phyloP scores from a whole-genome alignment of 2,888 invertebrate species.

The Apeira syringaria region DNA sequence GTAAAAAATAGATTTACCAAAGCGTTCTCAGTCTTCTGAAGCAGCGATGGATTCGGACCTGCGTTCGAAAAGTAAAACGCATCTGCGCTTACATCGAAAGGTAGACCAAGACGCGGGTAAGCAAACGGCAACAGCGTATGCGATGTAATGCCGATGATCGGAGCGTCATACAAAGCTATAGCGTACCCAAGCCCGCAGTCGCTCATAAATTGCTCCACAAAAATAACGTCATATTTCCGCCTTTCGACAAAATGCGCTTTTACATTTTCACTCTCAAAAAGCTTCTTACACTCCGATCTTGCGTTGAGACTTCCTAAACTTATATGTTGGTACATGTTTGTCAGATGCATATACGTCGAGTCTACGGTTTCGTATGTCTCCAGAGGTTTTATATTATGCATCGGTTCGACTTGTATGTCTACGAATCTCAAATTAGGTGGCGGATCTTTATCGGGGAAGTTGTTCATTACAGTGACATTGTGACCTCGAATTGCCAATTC shows the following conservation, averaged over 20 bases:
- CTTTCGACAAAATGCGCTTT: conserved; percentile 41
- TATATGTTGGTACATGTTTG: conserved; percentile 43
- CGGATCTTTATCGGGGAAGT: conserved; percentile 74
- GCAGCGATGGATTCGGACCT: conserved; percentile 50
- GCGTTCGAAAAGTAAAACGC: conserved; percentile 66
- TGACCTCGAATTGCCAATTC: conserved; percentile 84
- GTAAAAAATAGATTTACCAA: conserved; percentile 43
- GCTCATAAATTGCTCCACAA: conserved; percentile 72
- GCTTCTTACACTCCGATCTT: conserved; percentile 48
- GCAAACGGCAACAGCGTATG: conserved; percentile 75
- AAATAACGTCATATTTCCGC: conserved; percentile 66
- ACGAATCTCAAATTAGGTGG: conserved; percentile 81
- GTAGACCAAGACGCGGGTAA: conserved; percentile 68
- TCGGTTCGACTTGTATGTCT: conserved; percentile 48
- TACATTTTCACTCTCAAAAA: conserved; percentile 45
- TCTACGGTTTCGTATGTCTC: conserved; percentile 38
- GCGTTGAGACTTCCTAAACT: conserved; percentile 13
- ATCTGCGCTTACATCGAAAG: conserved; percentile 73
- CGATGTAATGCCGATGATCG: conserved; percentile 80
- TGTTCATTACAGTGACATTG: conserved; percentile 85
- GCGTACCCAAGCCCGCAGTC: conserved; percentile 70
- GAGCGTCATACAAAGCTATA: conserved; percentile 59
- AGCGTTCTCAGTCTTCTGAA: conserved; percentile 48
- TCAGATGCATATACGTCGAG: conserved; percentile 35
- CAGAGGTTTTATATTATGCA: conserved; percentile 19